Percentiles rank a stretch among this genome's conserved stretches.
Conservation (phyloP, 30 jellyfish, hydroid and myxozoan species). For the Catostylus mosaicus region DNA sequence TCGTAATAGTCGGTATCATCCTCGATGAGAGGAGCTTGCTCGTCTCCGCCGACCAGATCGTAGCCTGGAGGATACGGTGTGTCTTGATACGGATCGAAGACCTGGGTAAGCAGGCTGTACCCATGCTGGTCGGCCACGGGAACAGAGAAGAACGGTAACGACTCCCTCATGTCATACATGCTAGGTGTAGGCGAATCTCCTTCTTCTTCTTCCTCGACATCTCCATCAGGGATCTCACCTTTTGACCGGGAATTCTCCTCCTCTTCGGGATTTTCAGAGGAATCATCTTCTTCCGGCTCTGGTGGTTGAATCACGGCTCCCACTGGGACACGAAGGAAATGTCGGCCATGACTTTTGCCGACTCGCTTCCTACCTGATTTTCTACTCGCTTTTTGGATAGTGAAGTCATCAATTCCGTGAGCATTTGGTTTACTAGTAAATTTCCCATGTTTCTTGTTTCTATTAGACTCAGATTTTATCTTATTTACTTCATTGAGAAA, state of each 20-base stretch:
- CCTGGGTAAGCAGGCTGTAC: slow-evolving; percentile 55
- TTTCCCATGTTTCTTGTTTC: not conserved
- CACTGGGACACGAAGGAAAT: slow-evolving; percentile 6
- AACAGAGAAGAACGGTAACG: slow-evolving; percentile 71
- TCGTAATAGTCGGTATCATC: slow-evolving; percentile 49
- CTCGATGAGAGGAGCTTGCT: slow-evolving; percentile 51
- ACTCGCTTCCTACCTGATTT: not conserved
- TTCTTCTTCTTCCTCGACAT: slow-evolving; percentile 43
- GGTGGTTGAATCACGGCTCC: slow-evolving; percentile 25
- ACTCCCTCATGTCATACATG: slow-evolving; percentile 57
- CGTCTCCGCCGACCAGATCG: slow-evolving; percentile 53
- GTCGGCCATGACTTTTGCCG: not conserved
- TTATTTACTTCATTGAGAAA: slow-evolving; percentile 38
- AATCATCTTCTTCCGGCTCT: slow-evolving; percentile 46
- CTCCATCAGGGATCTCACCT: slow-evolving; percentile 75
- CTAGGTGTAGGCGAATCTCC: slow-evolving; percentile 38
- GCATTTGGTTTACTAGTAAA: not conserved
- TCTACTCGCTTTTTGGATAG: not conserved
- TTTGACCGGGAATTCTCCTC: slow-evolving; percentile 60
- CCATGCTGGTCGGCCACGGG: slow-evolving; percentile 82
- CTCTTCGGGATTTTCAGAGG: slow-evolving; percentile 23
- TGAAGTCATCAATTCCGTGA: not conserved
- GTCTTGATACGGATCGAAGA: slow-evolving; percentile 64
- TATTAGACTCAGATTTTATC: slow-evolving; percentile 1
- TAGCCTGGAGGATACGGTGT: slow-evolving; percentile 41